Conservation (phyloP, 2,797 vertebrate species). For the Oceanodroma leucorhoa region DNA sequence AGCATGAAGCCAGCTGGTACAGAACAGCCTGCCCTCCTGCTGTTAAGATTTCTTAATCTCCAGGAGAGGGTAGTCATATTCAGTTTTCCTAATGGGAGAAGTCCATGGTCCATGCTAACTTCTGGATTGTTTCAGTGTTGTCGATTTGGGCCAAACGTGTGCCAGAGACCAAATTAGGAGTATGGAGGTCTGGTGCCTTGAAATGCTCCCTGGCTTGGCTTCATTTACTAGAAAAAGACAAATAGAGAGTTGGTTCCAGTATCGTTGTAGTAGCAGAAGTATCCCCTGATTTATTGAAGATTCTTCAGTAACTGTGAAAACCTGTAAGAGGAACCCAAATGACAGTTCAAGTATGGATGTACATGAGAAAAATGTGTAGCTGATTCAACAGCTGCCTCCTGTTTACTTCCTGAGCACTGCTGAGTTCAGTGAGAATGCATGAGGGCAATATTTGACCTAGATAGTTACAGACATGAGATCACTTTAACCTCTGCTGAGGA, state of each 20-base stretch:
- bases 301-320: neutral
- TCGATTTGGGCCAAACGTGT: neutral
- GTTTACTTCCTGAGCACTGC: neutral
- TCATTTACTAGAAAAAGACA: neutral
- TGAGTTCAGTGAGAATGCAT: neutral
- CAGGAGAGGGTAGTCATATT: neutral
- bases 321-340: neutral
- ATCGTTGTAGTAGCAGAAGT: neutral
- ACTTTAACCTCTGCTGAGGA: neutral
- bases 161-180: neutral
- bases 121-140: neutral
- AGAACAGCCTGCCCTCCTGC: neutral
- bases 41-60: neutral
- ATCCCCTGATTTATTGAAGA: neutral
- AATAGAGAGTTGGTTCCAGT: neutral
- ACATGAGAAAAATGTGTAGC: neutral
- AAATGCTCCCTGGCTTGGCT: neutral
- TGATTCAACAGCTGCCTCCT: neutral
- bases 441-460: neutral
- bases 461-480: neutral
- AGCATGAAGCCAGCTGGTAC: neutral
- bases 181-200: neutral
- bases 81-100: neutral
- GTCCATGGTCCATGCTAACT: neutral
- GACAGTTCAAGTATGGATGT: neutral